Evolutionary conservation across 2,113 vertebrate species (phyloP), one percentile per base, ranked within the genome.

Genomic region (Syngnathus scovelli): DNA sequence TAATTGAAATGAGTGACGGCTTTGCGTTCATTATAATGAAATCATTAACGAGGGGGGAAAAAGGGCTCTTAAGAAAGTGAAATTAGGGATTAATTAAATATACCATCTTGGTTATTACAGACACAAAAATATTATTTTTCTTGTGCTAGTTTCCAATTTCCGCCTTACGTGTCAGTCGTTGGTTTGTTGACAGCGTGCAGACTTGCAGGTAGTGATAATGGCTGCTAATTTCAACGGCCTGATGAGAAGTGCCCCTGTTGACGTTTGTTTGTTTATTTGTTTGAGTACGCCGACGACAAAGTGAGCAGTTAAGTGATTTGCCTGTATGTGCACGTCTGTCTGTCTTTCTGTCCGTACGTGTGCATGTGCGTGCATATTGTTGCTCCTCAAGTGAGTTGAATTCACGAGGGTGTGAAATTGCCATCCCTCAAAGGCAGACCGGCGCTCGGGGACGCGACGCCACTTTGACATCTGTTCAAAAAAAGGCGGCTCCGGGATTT

Each of bases 171-270:
- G 19, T 19, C 15, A 59, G 33, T 18, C 13, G 48, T 48, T 43
- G 59, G 76, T 74, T 83, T 86, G 83, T 88, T 88, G 76, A 75
- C 83, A 58, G 79, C 77, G 37, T 78, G 75, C 58, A 83, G 84
- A 79, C 82, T 87, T 78, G 68, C 84, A 87, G 86, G 83, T 86
- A 84, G 75, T 19, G 77, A 87, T 89, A 87, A 88, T 87, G 77
- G 85, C 71, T 71, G 79, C 79, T 88, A 74, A 87, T 90, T 86
- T 84, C 83, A 73, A 72, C 84, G 73, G 81, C 81, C 85, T 82
- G 74, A 65, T 72, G 82, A 84, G 88, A 86, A 61, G 56, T 19
- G 64, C 84, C 83, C 82, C 85, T 2, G 43, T 8, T 65, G 86
- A 75, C 83, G 61, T 69, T 73, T 64, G 19, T 52, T 9, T 52